Base-by-base conservation (phyloP, 2,797 vertebrate genomes). In the Hapalemur alaotrensis region DNA sequence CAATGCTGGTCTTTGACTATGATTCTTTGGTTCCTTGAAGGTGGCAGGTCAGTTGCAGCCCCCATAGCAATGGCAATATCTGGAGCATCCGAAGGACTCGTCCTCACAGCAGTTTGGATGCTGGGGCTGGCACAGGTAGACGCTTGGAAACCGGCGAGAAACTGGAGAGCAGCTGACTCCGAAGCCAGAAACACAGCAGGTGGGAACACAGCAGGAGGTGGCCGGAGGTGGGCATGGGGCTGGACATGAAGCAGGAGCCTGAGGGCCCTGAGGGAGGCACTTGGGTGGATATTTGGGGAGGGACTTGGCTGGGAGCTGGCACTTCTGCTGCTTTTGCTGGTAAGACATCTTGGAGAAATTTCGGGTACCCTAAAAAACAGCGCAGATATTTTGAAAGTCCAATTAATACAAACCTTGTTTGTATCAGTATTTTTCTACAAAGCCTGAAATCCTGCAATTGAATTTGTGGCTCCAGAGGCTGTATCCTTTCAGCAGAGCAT, bases 241-340 rank as follows among this genome's bases (percentile, higher is more conserved):
- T 18, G 72, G 73, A 22, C 69, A 35, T 0, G 54, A 20, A 38
- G 57, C 41, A 5, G 48, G 67, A 57, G 18, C 83, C 63, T 41
- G 83, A 18, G 82, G 67, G 10, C 43, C 73, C 59, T 79, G 95
- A 23, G 46, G 52, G 13, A 41, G 83, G 2, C n/a, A 28, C 52
- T 92, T 94, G 35, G 85, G 69, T 50, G 89, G 59, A 7, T 32
- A 85, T 84, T 90, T 95, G 65, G 88, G 48, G 18, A 65, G 43
- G 54, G 48, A 83, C 9, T 93, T 94, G 61, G 32, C 18, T 46
- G 97, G 67, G 11, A 95, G 30, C 43, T 95, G 92, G 48, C 43
- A 63, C 15, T 92, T 95, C 93, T 95, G 88, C 52, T 96, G 91
- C 14, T 23, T 95, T 86, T 97, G 97, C 52, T 95, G 94, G 72